phyloP scores from a whole-genome alignment of 1,140 invertebrate genomes.

The Trinorchestia longiramus region DNA sequence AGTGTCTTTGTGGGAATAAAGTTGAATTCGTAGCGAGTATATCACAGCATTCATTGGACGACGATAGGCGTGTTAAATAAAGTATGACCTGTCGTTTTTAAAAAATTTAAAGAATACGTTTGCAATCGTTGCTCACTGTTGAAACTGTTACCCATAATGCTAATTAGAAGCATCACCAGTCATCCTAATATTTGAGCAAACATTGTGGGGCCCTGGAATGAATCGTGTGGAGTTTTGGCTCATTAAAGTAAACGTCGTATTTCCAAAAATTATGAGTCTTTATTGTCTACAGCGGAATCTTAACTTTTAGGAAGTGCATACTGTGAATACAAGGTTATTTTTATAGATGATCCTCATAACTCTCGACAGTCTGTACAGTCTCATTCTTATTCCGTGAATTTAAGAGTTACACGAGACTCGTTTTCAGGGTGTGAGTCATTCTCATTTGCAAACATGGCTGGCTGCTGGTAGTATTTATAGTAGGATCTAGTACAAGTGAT shows the following conservation, averaged over 20 bases:
- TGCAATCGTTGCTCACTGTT: not conserved
- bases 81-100: not conserved
- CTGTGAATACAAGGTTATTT: not conserved
- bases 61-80: not conserved
- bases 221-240: too few species aligned
- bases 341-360: not conserved
- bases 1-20: not conserved
- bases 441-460: not conserved
- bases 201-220: not conserved
- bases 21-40: not conserved
- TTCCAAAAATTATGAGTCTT: too few species aligned
- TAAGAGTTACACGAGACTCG: not conserved
- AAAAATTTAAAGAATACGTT: not conserved
- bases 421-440: not conserved
- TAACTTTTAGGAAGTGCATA: not conserved
- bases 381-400: not conserved
- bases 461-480: not conserved
- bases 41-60: not conserved
- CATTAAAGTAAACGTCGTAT: too few species aligned
- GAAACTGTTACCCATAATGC: not conserved
- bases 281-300: not conserved
- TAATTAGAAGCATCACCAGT: not conserved
- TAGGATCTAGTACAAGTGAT: not conserved
- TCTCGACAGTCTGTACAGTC: not conserved
- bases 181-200: not conserved